These are phyloP conservation scores for Heliornis fulica DNA, from an alignment of 2,113 vertebrate genomes.

Conservation along the genomic window DNA sequence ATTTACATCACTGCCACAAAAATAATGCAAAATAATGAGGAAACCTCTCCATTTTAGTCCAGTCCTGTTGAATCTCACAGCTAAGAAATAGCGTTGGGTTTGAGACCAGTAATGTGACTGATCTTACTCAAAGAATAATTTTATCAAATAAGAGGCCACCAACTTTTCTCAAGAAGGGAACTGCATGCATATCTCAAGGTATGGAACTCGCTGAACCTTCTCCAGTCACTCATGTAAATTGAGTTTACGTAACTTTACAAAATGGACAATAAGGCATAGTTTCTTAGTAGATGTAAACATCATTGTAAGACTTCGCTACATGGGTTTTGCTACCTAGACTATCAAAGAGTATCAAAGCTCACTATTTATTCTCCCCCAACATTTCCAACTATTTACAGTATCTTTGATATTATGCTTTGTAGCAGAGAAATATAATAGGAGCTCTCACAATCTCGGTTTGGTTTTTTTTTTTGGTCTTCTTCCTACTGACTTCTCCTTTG, in stretches of 20 bases:
- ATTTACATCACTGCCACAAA: not conserved
- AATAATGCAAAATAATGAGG: not conserved
- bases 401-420: not conserved
- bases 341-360: not conserved
- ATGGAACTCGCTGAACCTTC: not conserved
- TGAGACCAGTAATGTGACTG: not conserved
- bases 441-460: not conserved
- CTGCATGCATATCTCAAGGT: not conserved
- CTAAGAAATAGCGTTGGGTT: not conserved
- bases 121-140: not conserved
- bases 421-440: conserved; percentile 17
- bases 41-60: not conserved
- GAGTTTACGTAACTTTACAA: not conserved
- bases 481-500: conserved; percentile 27
- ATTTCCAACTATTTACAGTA: not conserved
- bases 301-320: not conserved
- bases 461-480: conserved; percentile 50
- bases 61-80: not conserved
- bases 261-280: not conserved
- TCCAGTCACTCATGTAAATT: not conserved
- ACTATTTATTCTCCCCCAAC: not conserved
- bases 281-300: not conserved
- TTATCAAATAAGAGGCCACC: not conserved
- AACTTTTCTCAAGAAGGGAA: not conserved
- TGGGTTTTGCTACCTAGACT: not conserved